Base-by-base conservation (phyloP, 2,113 vertebrate species). In the Axis porcinus region DNA sequence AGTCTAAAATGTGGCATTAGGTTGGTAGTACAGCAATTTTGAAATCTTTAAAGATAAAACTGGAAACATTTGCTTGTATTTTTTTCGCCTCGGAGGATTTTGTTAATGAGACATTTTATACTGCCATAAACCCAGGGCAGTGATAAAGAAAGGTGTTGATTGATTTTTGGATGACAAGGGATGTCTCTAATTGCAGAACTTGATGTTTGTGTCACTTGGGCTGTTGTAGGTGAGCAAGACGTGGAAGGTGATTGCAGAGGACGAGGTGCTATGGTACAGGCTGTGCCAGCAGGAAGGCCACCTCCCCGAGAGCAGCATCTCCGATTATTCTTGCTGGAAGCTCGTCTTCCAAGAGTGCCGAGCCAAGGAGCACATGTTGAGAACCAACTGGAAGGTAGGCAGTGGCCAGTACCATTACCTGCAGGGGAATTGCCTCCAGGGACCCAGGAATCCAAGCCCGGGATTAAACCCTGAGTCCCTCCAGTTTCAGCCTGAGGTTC, bases 321-420 rank as follows among this genome's bases (percentile, higher is more conserved):
- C 99, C 0, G 99, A 99, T 93, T 99, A 98, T 64, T 99, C 99
- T 76, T 99, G 99, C 98, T 99, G 99, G 99, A 99, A 99, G 97
- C 99, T 99, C 9, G 98, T 99, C 55, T 98, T 99, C 97, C 99
- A 99, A 93, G 99, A 99, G 98, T 99, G 99, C 98, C 98, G 98
- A 16, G 99, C 98, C 98, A 99, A 98, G 4, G 99, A 99, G 54
- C 99, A 97, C 81, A 98, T 97, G 2, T 96, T 99, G 88, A 99
- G 99, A 96, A 98, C 99, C 98, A 99, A 99, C 98, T 99, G 99
- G 99, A 99, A 99, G 99, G 99, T 99, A 98, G 90, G 97, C 76
- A 1, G 36, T 88, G 84, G 93, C 93, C 89, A 47, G 0, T 28
- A 30, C 36, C 40, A 1, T 96, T 94, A 92, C 86, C 94, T 93